These are phyloP conservation scores for Cotesia congregata DNA, from an alignment of 2,888 invertebrate species.

Conservation along the genomic window DNA sequence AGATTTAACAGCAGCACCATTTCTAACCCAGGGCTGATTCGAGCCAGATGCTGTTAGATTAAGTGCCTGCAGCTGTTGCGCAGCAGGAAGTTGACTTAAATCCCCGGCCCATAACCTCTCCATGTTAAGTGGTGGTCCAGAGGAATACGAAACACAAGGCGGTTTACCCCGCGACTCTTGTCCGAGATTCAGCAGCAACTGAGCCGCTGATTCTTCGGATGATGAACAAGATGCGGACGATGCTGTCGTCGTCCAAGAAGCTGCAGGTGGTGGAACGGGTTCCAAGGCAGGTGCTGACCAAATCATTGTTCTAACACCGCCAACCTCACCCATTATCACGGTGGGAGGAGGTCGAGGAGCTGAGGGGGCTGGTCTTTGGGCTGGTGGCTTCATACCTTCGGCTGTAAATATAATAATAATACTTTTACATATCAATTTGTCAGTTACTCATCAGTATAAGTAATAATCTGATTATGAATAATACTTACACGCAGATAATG, in stretches of 20 bases:
- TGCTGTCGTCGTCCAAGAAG: conserved; percentile 72
- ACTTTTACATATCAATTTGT: not conserved
- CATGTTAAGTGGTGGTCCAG: conserved; percentile 84
- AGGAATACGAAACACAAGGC: conserved; percentile 61
- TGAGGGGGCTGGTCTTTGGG: conserved; percentile 65
- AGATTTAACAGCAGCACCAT: conserved; percentile 64
- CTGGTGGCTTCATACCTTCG: conserved; percentile 68
- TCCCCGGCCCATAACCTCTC: conserved; percentile 93
- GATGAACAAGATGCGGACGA: conserved; percentile 73
- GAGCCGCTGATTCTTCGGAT: conserved; percentile 75
- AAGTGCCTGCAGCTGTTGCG: conserved; percentile 84
- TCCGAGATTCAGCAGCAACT: conserved; percentile 82
- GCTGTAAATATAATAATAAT: conserved; percentile 51
- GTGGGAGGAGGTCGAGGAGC: conserved; percentile 82
- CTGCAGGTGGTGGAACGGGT: conserved; percentile 72
- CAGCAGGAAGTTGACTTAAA: conserved; percentile 85
- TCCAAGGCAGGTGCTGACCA: conserved; percentile 76
- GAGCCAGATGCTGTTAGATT: conserved; percentile 75
- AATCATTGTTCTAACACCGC: conserved; percentile 84
- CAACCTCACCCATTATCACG: conserved; percentile 94
- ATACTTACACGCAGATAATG: conserved; percentile 48
- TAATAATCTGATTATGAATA: not conserved
- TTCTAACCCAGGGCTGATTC: conserved; percentile 65
- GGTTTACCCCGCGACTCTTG: conserved; percentile 77
- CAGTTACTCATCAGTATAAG: no score